These are phyloP conservation scores for Menura novaehollandiae DNA, from an alignment of 2,113 vertebrate species.

Conservation along the genomic window DNA sequence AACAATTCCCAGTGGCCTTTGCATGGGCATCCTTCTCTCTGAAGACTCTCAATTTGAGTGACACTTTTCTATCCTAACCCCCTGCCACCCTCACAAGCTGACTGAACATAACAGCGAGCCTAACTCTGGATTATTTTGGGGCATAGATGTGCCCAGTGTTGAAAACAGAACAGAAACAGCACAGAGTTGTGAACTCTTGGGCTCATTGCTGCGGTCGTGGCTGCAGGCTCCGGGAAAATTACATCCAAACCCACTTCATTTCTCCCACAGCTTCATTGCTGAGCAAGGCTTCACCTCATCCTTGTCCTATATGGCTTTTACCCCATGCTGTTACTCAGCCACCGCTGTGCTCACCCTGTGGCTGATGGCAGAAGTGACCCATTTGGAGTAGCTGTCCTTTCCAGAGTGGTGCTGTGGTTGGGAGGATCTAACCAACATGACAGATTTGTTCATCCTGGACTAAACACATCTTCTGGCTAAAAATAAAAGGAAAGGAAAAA, in stretches of 20 bases:
- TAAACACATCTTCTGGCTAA: not conserved
- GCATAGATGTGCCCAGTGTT: not conserved
- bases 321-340: not conserved
- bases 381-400: not conserved
- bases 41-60: not conserved
- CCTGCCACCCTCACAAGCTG: not conserved
- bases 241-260: not conserved
- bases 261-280: not conserved
- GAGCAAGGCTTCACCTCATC: not conserved
- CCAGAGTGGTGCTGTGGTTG: not conserved
- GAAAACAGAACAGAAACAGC: not conserved
- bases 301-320: not conserved
- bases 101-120: not conserved
- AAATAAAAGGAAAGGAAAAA: not conserved
- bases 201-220: not conserved
- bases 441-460: not conserved
- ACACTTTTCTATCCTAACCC: not conserved
- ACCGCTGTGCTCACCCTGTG: not conserved
- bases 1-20: not conserved
- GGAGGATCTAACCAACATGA: not conserved
- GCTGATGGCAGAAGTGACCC: conserved; percentile 5
- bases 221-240: not conserved
- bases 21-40: not conserved
- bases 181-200: not conserved
- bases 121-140: not conserved